Conservation (phyloP, 2,113 vertebrate genomes). For the Hydropotes inermis region DNA sequence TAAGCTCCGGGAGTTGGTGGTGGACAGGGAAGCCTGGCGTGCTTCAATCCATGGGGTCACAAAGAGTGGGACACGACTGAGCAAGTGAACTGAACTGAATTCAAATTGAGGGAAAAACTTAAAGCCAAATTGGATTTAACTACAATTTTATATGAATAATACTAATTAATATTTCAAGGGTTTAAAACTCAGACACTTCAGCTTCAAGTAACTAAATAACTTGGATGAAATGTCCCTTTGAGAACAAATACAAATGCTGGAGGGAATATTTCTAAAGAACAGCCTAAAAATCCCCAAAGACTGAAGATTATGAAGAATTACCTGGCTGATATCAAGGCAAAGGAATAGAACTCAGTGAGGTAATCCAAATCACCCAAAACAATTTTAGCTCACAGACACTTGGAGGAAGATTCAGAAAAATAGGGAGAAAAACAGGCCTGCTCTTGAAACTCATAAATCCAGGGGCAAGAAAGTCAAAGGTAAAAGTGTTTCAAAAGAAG, state of each 20-base stretch:
- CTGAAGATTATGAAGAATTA: conserved; percentile 43
- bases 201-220: conserved; percentile 49
- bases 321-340: conserved; percentile 39
- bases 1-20: background rate
- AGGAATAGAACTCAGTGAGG: conserved; percentile 14
- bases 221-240: conserved; percentile 27
- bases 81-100: background rate
- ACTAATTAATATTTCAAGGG: conserved; percentile 46
- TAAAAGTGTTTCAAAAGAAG: conserved; percentile 37
- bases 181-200: conserved; percentile 35
- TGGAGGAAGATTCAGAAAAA: conserved; percentile 6
- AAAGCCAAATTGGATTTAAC: background rate
- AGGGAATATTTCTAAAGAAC: conserved; percentile 33
- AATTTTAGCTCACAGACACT: conserved; percentile 30
- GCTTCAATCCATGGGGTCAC: background rate
- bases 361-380: conserved; percentile 20
- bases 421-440: background rate
- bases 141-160: conserved; percentile 49
- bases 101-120: background rate
- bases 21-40: background rate
- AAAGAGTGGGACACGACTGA: background rate
- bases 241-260: conserved; percentile 50
- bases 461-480: conserved; percentile 37
- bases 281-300: background rate
- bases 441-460: conserved; percentile 45